These are phyloP conservation scores for Manis crassicaudata DNA, from an alignment of 2,797 vertebrate genomes.

Conservation along the genomic window DNA sequence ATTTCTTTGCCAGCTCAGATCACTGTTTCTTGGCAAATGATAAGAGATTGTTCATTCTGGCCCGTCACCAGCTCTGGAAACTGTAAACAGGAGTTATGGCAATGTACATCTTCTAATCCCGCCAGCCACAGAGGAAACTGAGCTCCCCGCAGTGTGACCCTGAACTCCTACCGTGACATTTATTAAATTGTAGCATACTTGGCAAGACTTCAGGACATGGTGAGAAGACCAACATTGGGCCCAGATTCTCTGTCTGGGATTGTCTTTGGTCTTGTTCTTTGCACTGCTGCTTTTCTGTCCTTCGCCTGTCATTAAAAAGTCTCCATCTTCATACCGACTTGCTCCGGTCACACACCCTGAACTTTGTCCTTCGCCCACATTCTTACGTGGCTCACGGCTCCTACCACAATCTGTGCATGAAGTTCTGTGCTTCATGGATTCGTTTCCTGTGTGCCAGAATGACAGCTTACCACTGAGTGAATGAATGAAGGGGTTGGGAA, in stretches of 20 bases:
- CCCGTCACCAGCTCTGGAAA: background rate
- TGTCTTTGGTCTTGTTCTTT: accelerated
- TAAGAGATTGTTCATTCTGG: accelerated
- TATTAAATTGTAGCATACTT: background rate
- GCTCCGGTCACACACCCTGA: accelerated
- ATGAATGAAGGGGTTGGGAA: background rate
- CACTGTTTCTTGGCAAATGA: background rate
- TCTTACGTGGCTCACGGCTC: accelerated
- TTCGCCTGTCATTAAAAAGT: background rate
- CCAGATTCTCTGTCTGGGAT: background rate
- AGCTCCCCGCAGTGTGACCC: background rate
- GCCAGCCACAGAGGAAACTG: background rate
- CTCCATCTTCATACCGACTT: accelerated
- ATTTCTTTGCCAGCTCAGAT: accelerated
- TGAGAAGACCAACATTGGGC: background rate
- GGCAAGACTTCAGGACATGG: accelerated
- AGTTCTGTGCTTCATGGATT: background rate
- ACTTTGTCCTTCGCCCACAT: accelerated
- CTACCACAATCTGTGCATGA: too few relatives aligned
- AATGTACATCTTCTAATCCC: background rate
- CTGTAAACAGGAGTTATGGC: background rate
- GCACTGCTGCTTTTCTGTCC: accelerated
- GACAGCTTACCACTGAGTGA: too few relatives aligned
- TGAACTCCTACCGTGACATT: background rate
- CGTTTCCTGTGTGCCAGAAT: too few relatives aligned